Conservation (phyloP, 2,888 invertebrate genomes). For the Archips xylosteana region DNA sequence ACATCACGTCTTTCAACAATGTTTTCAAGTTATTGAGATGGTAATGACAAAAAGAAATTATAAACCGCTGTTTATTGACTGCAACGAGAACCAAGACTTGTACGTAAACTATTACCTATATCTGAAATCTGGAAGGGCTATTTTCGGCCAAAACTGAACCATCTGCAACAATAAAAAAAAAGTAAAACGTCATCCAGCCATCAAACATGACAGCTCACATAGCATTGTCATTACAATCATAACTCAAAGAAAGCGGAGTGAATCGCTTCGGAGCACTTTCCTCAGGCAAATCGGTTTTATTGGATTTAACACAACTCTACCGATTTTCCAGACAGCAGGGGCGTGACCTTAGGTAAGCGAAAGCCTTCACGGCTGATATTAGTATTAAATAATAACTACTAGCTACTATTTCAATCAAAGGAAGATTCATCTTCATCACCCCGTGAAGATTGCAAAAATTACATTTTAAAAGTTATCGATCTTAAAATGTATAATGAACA, state of each 20-base stretch:
- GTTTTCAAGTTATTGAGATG: too few species aligned
- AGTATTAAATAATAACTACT: constrained; percentile 9
- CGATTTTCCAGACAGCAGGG: constrained; percentile 44
- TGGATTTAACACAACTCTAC: constrained; percentile 39
- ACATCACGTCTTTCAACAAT: too few species aligned
- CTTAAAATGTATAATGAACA: too few species aligned
- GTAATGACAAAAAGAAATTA: too few species aligned
- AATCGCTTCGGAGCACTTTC: constrained; percentile 51
- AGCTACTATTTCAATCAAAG: background rate
- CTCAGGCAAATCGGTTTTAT: constrained; percentile 44
- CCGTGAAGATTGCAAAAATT: too few species aligned
- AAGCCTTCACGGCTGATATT: constrained; percentile 23
- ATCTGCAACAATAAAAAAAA: background rate
- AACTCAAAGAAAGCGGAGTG: constrained; percentile 50
- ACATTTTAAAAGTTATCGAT: too few species aligned
- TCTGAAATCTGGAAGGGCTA: too few species aligned
- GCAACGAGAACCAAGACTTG: too few species aligned
- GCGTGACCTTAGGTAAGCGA: constrained; percentile 14
- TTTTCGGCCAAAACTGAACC: too few species aligned
- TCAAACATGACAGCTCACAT: constrained; percentile 19
- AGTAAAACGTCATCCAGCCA: constrained; percentile 1
- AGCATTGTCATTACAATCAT: constrained; percentile 15
- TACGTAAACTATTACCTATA: too few species aligned
- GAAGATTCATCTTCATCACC: background rate
- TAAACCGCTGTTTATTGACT: too few species aligned